Evolutionary conservation across 2,113 vertebrate genomes (phyloP).

Genomic region (Zosterops pallidus): DNA sequence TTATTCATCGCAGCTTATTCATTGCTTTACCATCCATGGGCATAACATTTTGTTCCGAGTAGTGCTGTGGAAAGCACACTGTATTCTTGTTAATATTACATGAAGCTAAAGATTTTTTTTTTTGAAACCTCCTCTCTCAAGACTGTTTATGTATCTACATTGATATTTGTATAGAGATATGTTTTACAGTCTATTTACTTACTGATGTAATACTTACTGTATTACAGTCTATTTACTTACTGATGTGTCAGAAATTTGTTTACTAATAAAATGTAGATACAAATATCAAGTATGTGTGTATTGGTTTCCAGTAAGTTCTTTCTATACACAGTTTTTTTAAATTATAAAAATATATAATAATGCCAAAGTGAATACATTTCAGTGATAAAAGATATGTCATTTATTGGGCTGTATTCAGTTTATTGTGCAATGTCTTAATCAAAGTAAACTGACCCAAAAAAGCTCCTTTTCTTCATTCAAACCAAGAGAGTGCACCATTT

Average conservation of each 20-base stretch:
- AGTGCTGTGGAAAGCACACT: constrained; percentile 48
- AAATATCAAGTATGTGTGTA: not conserved
- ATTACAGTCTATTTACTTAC: constrained; percentile 34
- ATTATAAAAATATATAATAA: not conserved
- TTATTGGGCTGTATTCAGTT: not conserved
- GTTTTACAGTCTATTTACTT: constrained; percentile 38
- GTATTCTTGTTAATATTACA: constrained; percentile 47
- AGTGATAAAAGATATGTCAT: not conserved
- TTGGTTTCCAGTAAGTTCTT: not conserved
- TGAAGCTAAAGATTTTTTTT: constrained; percentile 18
- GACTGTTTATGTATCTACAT: constrained; percentile 36
- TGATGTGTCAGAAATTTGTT: constrained; percentile 15
- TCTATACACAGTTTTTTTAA: not conserved
- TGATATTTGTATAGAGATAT: constrained; percentile 53
- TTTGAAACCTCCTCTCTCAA: constrained; percentile 30
- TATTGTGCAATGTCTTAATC: not conserved
- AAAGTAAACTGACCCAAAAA: not conserved
- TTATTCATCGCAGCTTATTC: constrained; percentile 19
- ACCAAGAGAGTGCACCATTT: not conserved
- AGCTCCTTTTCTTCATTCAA: not conserved
- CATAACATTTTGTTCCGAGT: constrained; percentile 40
- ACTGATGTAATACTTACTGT: not conserved
- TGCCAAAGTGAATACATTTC: not conserved
- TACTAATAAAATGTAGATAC: constrained; percentile 1
- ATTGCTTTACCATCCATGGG: constrained; percentile 78